Evolutionary conservation across 2,113 vertebrate genomes (phyloP).

Genomic region (Pungitius pungitius): DNA sequence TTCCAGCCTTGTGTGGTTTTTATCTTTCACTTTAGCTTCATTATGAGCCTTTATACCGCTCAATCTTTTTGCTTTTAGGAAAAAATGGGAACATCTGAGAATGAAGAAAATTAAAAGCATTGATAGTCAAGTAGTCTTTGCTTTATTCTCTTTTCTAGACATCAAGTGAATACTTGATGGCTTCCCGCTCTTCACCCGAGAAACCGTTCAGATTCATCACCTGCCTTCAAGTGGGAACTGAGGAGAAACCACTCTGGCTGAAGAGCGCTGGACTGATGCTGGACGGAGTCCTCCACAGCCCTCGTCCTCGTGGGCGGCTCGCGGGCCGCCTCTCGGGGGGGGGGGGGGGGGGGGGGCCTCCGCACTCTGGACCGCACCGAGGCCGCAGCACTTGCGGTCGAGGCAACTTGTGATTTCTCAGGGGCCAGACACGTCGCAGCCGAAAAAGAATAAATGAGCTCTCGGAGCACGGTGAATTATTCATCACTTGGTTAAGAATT

Average conservation of each 20-base stretch:
- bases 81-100: slow-evolving; percentile 29
- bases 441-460: slow-evolving; percentile 57
- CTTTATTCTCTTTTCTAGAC: slow-evolving; percentile 43
- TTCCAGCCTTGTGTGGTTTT: slow-evolving; percentile 4
- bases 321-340: slow-evolving; percentile 56
- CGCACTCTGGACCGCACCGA: slow-evolving; percentile 42
- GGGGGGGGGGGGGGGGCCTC: slow-evolving; percentile 42
- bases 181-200: slow-evolving; percentile 37
- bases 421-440: slow-evolving; percentile 51
- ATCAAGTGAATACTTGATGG: slow-evolving; percentile 54
- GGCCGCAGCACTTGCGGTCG: slow-evolving; percentile 62
- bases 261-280: slow-evolving; percentile 49
- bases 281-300: slow-evolving; percentile 47
- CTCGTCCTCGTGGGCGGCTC: slow-evolving; percentile 55
- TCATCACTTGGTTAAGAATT: slow-evolving; percentile 63
- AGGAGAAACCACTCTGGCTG: slow-evolving; percentile 26
- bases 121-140: slow-evolving; percentile 38
- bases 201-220: slow-evolving; percentile 52
- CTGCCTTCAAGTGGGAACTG: slow-evolving; percentile 40
- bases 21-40: slow-evolving; percentile 51
- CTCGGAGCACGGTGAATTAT: slow-evolving; percentile 63
- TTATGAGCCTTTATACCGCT: slow-evolving; percentile 30
- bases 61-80: slow-evolving; percentile 14
- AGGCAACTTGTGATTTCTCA: slow-evolving; percentile 67
- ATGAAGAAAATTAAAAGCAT: slow-evolving; percentile 44